phyloP scores from a whole-genome alignment of 2,113 vertebrate genomes.

The Channa argus region DNA sequence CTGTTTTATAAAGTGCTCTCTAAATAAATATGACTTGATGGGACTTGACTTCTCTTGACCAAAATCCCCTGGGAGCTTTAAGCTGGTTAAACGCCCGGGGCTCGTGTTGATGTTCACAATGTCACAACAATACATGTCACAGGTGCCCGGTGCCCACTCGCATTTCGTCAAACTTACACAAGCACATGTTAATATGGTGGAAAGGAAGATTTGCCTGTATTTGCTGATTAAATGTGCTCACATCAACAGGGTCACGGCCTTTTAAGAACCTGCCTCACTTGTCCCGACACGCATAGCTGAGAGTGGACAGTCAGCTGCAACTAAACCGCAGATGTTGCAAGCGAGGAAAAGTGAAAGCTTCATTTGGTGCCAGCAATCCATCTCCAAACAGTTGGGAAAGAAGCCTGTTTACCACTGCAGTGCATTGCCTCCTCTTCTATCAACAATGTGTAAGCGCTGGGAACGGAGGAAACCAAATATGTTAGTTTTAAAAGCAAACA shows the following conservation, averaged over 20 bases:
- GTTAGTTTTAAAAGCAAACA: no score
- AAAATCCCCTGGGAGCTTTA: conserved; percentile 23
- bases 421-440: no score
- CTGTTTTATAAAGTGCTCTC: conserved; percentile 7
- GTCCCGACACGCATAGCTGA: no score
- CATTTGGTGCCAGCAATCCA: no score
- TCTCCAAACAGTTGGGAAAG: no score
- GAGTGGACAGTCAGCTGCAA: no score
- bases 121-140: conserved; percentile 60
- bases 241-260: background rate
- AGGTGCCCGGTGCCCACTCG: conserved; percentile 49
- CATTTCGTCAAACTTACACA: conserved; percentile 45
- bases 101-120: conserved; percentile 36
- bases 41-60: conserved; percentile 51
- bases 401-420: no score
- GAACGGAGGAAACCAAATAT: no score
- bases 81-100: conserved; percentile 49
- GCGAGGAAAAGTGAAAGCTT: no score
- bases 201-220: conserved; percentile 3
- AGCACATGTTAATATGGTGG: conserved; percentile 23
- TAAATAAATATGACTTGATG: conserved; percentile 52
- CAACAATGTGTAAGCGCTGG: no score
- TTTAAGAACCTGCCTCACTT: conserved; percentile 1
- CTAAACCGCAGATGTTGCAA: no score
- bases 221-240: conserved; percentile 12